These are phyloP conservation scores for Caenorhabditis becei DNA, from an alignment of 2,888 invertebrate species.

Conservation along the genomic window DNA sequence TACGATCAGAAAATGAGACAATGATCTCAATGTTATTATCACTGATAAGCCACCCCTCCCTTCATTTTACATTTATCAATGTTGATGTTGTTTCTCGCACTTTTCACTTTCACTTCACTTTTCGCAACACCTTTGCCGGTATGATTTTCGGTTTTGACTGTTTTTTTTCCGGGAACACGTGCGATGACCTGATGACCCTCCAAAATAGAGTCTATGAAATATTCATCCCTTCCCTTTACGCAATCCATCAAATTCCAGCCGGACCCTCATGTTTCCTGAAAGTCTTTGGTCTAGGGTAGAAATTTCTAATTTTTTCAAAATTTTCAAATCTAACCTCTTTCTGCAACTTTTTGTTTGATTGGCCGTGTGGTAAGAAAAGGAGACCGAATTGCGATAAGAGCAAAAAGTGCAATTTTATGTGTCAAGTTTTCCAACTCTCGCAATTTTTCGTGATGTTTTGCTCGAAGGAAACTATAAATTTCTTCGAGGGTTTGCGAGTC, in stretches of 20 bases:
- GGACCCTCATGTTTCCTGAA: too few relatives aligned
- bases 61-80: constrained; percentile 12
- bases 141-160: background rate
- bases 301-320: too few relatives aligned
- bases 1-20: too few relatives aligned
- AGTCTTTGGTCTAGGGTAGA: too few relatives aligned
- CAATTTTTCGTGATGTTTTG: background rate
- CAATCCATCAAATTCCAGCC: too few relatives aligned
- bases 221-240: too few relatives aligned
- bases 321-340: too few relatives aligned
- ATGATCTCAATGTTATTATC: background rate
- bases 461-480: background rate
- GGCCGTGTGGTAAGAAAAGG: background rate
- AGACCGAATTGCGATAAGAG: background rate
- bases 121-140: background rate
- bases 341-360: background rate
- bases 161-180: too few relatives aligned
- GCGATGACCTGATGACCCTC: too few relatives aligned
- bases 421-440: background rate
- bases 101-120: background rate
- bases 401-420: background rate
- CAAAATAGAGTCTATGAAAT: too few relatives aligned
- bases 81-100: constrained; percentile 29
- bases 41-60: constrained; percentile 18
- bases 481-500: background rate